Base-by-base conservation (phyloP, 2,113 vertebrate genomes). In the Eptesicus fuscus region DNA sequence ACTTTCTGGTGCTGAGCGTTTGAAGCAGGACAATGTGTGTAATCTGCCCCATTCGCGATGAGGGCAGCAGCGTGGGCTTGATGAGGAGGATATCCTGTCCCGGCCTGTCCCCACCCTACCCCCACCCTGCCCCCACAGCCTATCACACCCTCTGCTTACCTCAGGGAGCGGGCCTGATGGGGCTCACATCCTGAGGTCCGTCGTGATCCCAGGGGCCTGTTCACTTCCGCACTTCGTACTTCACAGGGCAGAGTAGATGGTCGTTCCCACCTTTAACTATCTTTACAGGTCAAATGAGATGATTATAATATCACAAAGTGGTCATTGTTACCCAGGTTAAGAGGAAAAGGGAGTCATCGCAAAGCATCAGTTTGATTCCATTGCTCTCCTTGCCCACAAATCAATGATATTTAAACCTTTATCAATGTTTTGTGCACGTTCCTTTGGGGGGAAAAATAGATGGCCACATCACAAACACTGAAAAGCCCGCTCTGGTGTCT, bases 41-140 rank as follows among this genome's bases (percentile, higher is more conserved):
- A 61, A 83, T 69, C 59, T 61, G 63, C 90, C 47, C 42, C 6
- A 0, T 51, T 95, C 63, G 80, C 88, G 71, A 94, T 37, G 90
- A 97, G 96, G 90, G 94, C 96, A 96, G 84, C 47, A 22, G 82
- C 71, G 77, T 76, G 97, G 61, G 94, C 97, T 95, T 98, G 97
- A 98, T 98, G 98, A 95, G 88, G 94, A 98, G 98, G 98, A 98
- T 98, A 98, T 98, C 98, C 98, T 98, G 98, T 94, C 97, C 97
- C 98, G 93, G 83, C 98, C 98, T 97, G 13, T 40, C 53, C 85
- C 67, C 73, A 18, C 98, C 98, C 98, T 98, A 10, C 42, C 37
- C 42, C 83, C 5, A 18, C 98, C 98, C 98, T 98, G 13, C 42
- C 37, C 42, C 83, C 5, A 14, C 17, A 49, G 12, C 84, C 95